These are phyloP conservation scores for Lobophora halterata DNA, from an alignment of 2,888 invertebrate genomes.

Conservation along the genomic window DNA sequence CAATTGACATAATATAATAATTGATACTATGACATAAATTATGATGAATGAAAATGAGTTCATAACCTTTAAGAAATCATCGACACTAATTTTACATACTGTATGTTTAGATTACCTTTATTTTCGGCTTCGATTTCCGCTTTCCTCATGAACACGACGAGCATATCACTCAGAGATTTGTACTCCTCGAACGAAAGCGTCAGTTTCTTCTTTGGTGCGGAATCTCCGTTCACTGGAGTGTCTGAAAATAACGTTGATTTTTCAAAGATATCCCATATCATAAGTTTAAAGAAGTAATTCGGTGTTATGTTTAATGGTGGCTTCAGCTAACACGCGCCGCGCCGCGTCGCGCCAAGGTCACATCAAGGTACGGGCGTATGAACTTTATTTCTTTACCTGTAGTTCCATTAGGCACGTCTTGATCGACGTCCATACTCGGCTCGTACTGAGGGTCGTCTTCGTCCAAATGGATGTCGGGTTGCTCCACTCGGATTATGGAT, in stretches of 20 bases:
- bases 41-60: too few species aligned
- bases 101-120: slow-evolving; percentile 79
- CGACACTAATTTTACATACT: too few species aligned
- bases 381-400: slow-evolving; percentile 39
- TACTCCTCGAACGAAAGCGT: slow-evolving; percentile 96
- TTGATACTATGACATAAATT: too few species aligned
- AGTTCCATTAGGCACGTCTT: slow-evolving; percentile 62
- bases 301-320: too few species aligned
- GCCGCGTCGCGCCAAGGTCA: too few species aligned
- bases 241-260: slow-evolving; percentile 43
- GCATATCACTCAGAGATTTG: slow-evolving; percentile 93
- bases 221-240: slow-evolving; percentile 53
- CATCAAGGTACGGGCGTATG: too few species aligned
- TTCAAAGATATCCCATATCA: too few species aligned
- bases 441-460: slow-evolving; percentile 84
- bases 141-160: slow-evolving; percentile 93
- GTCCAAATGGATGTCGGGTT: slow-evolving; percentile 96
- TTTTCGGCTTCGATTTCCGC: slow-evolving; percentile 87
- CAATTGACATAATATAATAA: too few species aligned
- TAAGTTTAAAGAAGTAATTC: too few species aligned
- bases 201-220: slow-evolving; percentile 85
- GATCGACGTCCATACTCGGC: slow-evolving; percentile 79
- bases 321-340: too few species aligned
- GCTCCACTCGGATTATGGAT: slow-evolving; percentile 98
- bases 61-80: too few species aligned